Evolutionary conservation across 2,113 vertebrate species (phyloP).

Genomic region (Puntigrus tetrazona): DNA sequence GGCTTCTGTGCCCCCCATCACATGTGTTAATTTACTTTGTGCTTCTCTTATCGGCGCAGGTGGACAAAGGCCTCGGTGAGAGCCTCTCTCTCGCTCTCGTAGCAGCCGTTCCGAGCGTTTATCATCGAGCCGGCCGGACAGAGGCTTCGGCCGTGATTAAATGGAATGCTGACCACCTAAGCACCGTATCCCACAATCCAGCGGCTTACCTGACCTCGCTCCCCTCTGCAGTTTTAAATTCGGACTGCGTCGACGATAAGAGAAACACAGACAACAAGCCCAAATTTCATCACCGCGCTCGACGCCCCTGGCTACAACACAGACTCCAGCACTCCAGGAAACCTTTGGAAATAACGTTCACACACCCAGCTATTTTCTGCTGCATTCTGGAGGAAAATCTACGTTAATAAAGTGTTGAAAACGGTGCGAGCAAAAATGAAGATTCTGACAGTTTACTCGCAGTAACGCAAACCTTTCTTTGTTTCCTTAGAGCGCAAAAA

Average conservation of each 20-base stretch:
- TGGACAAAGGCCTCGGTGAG: constrained; percentile 68
- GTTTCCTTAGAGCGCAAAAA: neutral
- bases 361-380: neutral
- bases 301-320: neutral
- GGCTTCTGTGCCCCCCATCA: constrained; percentile 59
- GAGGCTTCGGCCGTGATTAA: constrained; percentile 56
- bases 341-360: neutral
- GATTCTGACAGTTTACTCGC: neutral
- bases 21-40: constrained; percentile 74
- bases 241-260: constrained; percentile 19
- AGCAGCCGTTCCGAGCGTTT: constrained; percentile 63
- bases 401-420: neutral
- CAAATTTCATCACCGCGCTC: constrained; percentile 13
- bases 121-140: constrained; percentile 56
- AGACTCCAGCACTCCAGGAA: neutral
- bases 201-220: constrained; percentile 2
- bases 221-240: constrained; percentile 12
- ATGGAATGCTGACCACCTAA: constrained; percentile 60
- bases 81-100: constrained; percentile 50
- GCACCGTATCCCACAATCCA: constrained; percentile 41
- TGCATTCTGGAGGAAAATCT: neutral
- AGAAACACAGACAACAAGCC: constrained; percentile 12
- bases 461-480: neutral
- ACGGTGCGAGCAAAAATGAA: neutral
- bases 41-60: constrained; percentile 72